phyloP scores from a whole-genome alignment of 2,888 invertebrate genomes.

The Yponomeuta evonymella region DNA sequence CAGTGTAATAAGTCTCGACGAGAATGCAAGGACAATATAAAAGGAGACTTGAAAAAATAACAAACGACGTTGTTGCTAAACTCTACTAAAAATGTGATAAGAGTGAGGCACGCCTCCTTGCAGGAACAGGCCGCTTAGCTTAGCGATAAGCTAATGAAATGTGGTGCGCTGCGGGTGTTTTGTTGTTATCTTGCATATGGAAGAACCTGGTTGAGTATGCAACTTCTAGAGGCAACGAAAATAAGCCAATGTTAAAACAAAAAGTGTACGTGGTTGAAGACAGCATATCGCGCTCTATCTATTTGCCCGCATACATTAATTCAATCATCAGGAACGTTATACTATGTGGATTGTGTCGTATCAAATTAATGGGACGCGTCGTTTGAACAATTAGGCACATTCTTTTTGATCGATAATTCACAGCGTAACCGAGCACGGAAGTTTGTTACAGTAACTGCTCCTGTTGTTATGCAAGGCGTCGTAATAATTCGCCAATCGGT shows the following conservation, averaged over 20 bases:
- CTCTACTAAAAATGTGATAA: slow-evolving; percentile 17
- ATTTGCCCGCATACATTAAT: background rate
- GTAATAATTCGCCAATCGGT: slow-evolving; percentile 37
- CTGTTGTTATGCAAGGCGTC: slow-evolving; percentile 17
- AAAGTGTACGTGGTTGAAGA: background rate
- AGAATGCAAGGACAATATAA: slow-evolving; percentile 4
- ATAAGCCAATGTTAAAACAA: slow-evolving; percentile 2
- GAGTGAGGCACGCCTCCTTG: slow-evolving; percentile 17
- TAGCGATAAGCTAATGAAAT: slow-evolving; percentile 26
- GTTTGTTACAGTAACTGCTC: background rate
- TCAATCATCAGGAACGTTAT: background rate
- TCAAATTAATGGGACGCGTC: background rate
- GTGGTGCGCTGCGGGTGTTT: slow-evolving; percentile 17
- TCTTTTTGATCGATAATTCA: background rate
- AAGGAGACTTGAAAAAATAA: slow-evolving; percentile 4
- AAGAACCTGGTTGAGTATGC: slow-evolving; percentile 14
- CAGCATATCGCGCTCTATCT: background rate
- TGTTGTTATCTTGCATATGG: slow-evolving; percentile 15
- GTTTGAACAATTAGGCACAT: background rate
- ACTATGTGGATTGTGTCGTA: background rate
- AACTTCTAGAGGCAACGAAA: slow-evolving; percentile 6
- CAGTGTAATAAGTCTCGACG: slow-evolving; percentile 1
- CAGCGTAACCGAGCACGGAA: background rate
- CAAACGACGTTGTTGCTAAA: slow-evolving; percentile 11
- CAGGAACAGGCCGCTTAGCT: slow-evolving; percentile 21